Evolutionary conservation across 2,888 invertebrate species (phyloP), one percentile per base, ranked within the genome.

Genomic region (Phortica okadai): DNA sequence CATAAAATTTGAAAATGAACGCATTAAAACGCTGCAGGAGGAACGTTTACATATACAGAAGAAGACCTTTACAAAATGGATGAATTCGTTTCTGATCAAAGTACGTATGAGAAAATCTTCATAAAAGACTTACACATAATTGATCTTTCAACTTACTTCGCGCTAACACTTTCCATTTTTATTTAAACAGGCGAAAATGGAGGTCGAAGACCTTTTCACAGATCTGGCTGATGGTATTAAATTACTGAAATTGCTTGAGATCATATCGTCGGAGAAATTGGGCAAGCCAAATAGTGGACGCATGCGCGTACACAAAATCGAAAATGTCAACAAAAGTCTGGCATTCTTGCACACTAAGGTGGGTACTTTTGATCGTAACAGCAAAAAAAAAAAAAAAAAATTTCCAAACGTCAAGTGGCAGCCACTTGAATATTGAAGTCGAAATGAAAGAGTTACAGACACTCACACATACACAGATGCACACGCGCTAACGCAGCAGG

Each of bases 21-120:
- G 98, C 84, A 99, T 99, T 91, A 95, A 96, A 93, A 97, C 97
- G 91, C 94, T 99, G 91, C 98, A 99, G 92, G 98, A 99, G 92
- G 99, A 99, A 93, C 95, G 99, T 77, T 93, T 99, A 82, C 96
- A 98, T 92, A 99, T 99, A 85, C 99, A 99, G 93, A 99, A 99
- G 94, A 99, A 99, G 92, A 99, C 99, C 45, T 99, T 99, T 93
- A 99, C 99, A 87, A 99, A 99, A 97, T 98, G 98, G 98, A 97
- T 98, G 96, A 98, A 98, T 93, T 98, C 97, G 25, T 98, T 98
- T 92, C 92, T 98, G 88, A 95, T 96, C 91, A 98, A 98, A 96
- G 98, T 98, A 89, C 84, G 82, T 79, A 25, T 6, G 21, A 74
- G 56, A 4, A n/a, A 56, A 10, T 50, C 8, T 50, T 10, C 50